Percentiles rank a stretch among this genome's conserved stretches.
phyloP scores from a whole-genome alignment of 2,888 invertebrate genomes.

The Mongoloraphidia duomilia region DNA sequence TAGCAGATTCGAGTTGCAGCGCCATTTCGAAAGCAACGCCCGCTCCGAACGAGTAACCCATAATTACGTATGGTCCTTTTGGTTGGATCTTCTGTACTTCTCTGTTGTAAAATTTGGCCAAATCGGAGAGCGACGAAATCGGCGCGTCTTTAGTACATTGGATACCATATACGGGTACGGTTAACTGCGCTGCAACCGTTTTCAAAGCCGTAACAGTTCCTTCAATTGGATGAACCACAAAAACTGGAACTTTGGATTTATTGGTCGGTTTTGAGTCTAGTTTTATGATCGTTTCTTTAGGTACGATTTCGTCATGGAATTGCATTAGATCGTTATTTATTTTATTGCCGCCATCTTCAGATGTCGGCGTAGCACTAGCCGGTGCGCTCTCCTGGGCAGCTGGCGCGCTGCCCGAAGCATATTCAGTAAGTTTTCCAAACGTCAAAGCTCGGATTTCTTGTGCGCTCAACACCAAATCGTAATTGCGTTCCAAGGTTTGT shows the following conservation, averaged over 20 bases:
- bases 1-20: conserved; percentile 55
- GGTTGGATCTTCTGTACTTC: conserved; percentile 64
- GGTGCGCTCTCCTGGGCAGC: conserved; percentile 17
- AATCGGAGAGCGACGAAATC: conserved; percentile 48
- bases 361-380: conserved; percentile 21
- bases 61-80: conserved; percentile 71
- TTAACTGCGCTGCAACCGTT: conserved; percentile 54
- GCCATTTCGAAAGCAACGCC: conserved; percentile 93
- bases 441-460: conserved; percentile 81
- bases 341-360: conserved; percentile 33
- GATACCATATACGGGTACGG: conserved; percentile 71
- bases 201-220: conserved; percentile 62
- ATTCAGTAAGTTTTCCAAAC: conserved; percentile 54
- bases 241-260: conserved; percentile 37
- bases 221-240: conserved; percentile 78
- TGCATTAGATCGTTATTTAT: conserved; percentile 29
- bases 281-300: conserved; percentile 52
- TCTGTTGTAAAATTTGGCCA: conserved; percentile 58
- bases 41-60: conserved; percentile 94
- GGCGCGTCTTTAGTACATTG: conserved; percentile 75
- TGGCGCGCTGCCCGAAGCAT: conserved; percentile 27
- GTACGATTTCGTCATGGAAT: conserved; percentile 52
- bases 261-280: conserved; percentile 41
- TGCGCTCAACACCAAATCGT: conserved; percentile 78
- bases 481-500: conserved; percentile 84